Percentiles rank a stretch among this genome's conserved stretches.
These are phyloP conservation scores for Harmothoe impar DNA, from an alignment of 2,888 invertebrate species.

Conservation along the genomic window DNA sequence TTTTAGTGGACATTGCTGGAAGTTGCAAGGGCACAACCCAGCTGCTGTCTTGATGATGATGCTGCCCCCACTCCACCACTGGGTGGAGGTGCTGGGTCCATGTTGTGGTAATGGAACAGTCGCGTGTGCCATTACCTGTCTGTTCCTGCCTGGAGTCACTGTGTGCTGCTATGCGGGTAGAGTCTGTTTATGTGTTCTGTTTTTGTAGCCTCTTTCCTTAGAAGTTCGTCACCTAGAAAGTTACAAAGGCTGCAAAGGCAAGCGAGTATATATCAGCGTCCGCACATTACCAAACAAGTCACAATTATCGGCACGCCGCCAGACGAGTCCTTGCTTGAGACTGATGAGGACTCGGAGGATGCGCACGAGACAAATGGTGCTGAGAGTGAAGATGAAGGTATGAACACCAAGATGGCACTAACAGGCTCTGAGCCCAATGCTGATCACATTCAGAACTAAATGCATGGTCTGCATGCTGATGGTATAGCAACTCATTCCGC, in stretches of 20 bases:
- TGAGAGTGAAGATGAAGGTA: constrained; percentile 54
- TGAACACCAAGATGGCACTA: background rate
- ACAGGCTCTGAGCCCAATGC: background rate
- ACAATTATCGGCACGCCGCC: constrained; percentile 74
- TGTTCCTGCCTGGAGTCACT: background rate
- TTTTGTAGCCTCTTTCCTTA: constrained; percentile 64
- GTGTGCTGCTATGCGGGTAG: constrained; percentile 2
- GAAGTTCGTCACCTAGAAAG: constrained; percentile 69
- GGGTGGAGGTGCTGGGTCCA: too few relatives aligned
- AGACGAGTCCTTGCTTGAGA: constrained; percentile 76
- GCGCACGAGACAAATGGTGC: constrained; percentile 34
- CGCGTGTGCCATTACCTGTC: too few relatives aligned
- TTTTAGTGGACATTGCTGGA: too few relatives aligned
- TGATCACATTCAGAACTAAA: background rate
- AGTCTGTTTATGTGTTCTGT: constrained; percentile 48
- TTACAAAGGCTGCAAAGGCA: constrained; percentile 78
- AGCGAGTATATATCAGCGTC: constrained; percentile 76
- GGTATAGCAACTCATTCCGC: too few relatives aligned
- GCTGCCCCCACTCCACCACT: too few relatives aligned
- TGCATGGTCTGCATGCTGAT: background rate
- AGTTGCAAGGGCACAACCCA: too few relatives aligned
- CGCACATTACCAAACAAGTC: constrained; percentile 75
- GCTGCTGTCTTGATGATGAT: too few relatives aligned
- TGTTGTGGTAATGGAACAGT: too few relatives aligned
- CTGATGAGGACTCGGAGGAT: constrained; percentile 66